Percentiles rank a stretch among this genome's conserved stretches.
Evolutionary conservation across 1,140 invertebrate genomes (phyloP).

Genomic region (Drosophila trapezifrons): DNA sequence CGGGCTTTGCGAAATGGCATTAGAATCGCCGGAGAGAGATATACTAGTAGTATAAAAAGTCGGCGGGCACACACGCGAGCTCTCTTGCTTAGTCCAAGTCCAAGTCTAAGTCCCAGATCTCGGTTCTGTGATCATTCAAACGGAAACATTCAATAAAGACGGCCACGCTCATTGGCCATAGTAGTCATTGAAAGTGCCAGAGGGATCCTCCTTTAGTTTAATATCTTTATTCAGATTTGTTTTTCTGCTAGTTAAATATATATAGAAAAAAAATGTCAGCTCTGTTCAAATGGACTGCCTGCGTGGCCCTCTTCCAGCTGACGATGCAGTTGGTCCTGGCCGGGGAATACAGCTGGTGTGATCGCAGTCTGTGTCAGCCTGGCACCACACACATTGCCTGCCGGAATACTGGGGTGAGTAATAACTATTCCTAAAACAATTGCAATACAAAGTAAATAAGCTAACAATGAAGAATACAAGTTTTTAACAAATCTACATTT

Average conservation of each 20-base stretch:
- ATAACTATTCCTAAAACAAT: neutral
- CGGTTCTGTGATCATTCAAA: conserved; percentile 67
- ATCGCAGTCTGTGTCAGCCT: conserved; percentile 60
- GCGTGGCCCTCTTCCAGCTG: conserved; percentile 53
- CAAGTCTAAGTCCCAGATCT: conserved; percentile 40
- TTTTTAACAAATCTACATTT: neutral
- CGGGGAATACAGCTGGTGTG: conserved; percentile 71
- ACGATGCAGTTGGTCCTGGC: conserved; percentile 45
- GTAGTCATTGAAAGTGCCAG: conserved; percentile 53
- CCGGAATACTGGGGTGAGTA: conserved; percentile 73
- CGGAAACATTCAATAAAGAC: conserved; percentile 80
- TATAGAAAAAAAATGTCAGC: conserved; percentile 35
- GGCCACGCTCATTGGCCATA: conserved; percentile 66
- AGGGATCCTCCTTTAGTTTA: conserved; percentile 2
- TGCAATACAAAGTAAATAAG: neutral
- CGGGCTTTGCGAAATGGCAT: conserved; percentile 64
- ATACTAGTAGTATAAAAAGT: conserved; percentile 42
- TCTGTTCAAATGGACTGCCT: conserved; percentile 20
- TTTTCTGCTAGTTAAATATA: conserved; percentile 1
- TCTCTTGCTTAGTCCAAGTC: conserved; percentile 43
- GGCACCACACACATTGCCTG: conserved; percentile 72
- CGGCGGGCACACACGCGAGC: conserved; percentile 53
- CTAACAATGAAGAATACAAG: neutral
- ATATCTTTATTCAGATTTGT: neutral
- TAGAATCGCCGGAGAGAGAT: conserved; percentile 61